Base-by-base conservation (phyloP, 92 coral and sea anemone species). In the Hydrozoanthus gracilis region DNA sequence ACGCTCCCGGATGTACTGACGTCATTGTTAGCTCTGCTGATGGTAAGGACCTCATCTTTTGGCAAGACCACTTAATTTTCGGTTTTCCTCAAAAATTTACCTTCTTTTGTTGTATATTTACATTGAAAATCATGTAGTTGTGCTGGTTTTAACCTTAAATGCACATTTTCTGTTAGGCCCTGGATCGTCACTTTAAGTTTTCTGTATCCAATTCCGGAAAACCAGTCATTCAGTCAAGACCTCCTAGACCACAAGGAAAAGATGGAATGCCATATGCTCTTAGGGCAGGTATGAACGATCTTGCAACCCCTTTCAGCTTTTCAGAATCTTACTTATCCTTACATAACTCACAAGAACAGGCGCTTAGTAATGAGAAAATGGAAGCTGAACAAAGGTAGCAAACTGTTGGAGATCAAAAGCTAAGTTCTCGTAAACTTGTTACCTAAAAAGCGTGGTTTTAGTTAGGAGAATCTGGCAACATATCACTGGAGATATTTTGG, bases 1-100 rank as follows among this genome's bases (percentile, higher is more conserved):
- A 90, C 96, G 70, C 92, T 96, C 46, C 97, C 99, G 16, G 93
- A 91, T 50, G 89, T 96, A 72, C 87, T 96, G 16, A 62, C 95
- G 18, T 90, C 98, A 14, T 84, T 96, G 56, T 79, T 96, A 56
- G 89, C 93, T 52, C 89, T 96, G 11, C 90, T 96, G 55, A 98
- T 94, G 95, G 99, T 96, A 87, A 39, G 79, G 11, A 68, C 10
- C 0, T 6, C 11, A 0, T 20, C 9, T 27, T 7, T 2, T 9
- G 14, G 13, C 39, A n/a, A 3, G 39, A 13, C 16, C 17, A 0
- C 5, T 56, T n/a, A 3, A 10, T 56, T 56, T 56, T 56, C n/a
- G 62, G 4, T 56, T 56, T n/a, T 56, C 62, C 3, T 56, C 62
- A 3, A 6, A n/a, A 3, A 56, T 10, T 6, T 56, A 2, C 39